A percentile compares a stretch with the other conserved stretches of the same genome.
Conservation (phyloP, 2,113 vertebrate species). For the Philantomba maxwellii region DNA sequence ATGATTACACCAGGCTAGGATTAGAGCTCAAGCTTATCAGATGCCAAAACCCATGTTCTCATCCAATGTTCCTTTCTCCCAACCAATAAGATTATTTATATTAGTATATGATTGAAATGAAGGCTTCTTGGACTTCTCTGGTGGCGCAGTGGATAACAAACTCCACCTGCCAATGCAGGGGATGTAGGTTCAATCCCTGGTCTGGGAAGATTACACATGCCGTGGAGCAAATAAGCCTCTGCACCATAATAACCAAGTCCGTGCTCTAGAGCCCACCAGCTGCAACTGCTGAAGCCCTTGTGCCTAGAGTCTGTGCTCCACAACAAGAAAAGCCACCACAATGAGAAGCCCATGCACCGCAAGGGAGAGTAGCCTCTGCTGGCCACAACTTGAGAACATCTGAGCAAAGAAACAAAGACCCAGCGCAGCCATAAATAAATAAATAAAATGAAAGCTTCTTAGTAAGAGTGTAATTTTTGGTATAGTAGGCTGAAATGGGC, state of each 20-base stretch:
- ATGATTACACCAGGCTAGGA: background rate
- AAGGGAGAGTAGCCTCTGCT: background rate
- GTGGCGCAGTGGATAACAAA: background rate
- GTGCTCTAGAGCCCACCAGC: background rate
- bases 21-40: background rate
- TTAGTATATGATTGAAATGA: background rate
- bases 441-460: background rate
- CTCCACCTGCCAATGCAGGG: background rate
- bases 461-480: no score
- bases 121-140: background rate
- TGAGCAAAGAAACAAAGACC: background rate
- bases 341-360: background rate
- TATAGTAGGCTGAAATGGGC: background rate
- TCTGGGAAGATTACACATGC: background rate
- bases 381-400: background rate
- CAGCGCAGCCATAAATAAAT: rapidly evolving
- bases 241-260: background rate
- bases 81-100: background rate
- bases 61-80: background rate
- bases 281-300: background rate
- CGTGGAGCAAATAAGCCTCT: background rate
- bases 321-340: background rate
- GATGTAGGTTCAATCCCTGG: background rate
- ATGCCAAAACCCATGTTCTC: background rate
- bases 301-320: background rate